phyloP scores from a whole-genome alignment of 2,888 invertebrate genomes.

The Rhogogaster chlorosoma region DNA sequence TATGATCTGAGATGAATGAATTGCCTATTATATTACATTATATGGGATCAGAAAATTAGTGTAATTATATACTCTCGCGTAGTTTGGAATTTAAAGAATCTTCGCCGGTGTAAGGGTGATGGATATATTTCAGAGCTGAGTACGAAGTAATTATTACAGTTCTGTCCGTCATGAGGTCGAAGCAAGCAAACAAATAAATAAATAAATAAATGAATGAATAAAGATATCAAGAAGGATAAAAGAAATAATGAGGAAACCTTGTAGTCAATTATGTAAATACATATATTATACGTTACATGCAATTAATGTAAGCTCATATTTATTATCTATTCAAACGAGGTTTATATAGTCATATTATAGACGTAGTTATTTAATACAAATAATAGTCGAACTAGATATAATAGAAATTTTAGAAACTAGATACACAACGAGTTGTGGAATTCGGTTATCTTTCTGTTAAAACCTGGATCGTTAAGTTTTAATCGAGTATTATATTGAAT shows the following conservation, averaged over 20 bases:
- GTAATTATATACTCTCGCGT: background rate
- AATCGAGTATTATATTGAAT: slow-evolving; percentile 9
- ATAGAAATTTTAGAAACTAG: background rate
- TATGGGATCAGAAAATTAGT: background rate
- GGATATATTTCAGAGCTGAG: background rate
- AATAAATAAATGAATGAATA: background rate
- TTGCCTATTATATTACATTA: slow-evolving; percentile 1
- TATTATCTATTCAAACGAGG: background rate
- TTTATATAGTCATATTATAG: background rate
- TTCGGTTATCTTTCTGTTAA: background rate
- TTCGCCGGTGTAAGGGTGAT: background rate
- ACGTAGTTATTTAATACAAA: background rate
- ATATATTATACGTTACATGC: slow-evolving; percentile 49
- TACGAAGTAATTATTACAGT: background rate
- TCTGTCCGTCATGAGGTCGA: background rate
- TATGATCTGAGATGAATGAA: slow-evolving; percentile 1
- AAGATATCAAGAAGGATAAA: background rate
- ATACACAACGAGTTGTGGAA: background rate
- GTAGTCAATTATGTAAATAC: slow-evolving; percentile 72
- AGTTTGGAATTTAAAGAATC: background rate
- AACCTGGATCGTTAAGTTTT: slow-evolving; percentile 16
- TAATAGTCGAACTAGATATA: background rate
- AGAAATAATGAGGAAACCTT: slow-evolving; percentile 57
- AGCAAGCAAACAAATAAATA: background rate
- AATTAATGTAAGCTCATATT: slow-evolving; percentile 14